phyloP scores from a whole-genome alignment of 2,888 invertebrate species.

The Allacma fusca region DNA sequence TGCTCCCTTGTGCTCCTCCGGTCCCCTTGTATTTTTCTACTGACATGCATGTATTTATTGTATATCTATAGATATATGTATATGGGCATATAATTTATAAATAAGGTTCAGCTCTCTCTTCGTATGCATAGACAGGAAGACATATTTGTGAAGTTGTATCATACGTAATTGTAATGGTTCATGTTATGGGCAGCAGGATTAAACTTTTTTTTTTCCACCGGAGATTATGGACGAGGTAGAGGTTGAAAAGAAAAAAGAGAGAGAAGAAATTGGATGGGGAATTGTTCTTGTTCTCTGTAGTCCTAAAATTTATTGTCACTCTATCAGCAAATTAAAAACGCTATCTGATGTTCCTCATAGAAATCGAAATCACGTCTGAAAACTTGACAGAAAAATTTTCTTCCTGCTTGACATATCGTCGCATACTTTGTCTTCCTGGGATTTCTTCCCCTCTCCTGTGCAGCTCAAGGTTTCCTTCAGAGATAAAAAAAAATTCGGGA shows the following conservation, averaged over 20 bases:
- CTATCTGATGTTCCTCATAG: constrained; percentile 44
- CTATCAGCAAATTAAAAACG: constrained; percentile 47
- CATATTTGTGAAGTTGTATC: neutral
- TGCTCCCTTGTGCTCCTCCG: no score
- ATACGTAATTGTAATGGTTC: constrained; percentile 3
- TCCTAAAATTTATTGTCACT: constrained; percentile 50
- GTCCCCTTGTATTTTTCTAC: no score
- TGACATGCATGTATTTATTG: no score
- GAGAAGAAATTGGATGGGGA: constrained; percentile 24
- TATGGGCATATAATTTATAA: no score
- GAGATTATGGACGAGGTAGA: no score
- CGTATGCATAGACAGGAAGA: neutral
- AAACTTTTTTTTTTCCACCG: constrained; percentile 9
- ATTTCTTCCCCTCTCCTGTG: neutral
- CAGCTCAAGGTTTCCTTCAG: neutral
- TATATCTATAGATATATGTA: no score
- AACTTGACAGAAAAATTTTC: constrained; percentile 38
- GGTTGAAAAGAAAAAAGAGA: no score
- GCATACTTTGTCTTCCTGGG: constrained; percentile 3
- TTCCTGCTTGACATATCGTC: constrained; percentile 39
- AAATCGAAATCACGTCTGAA: constrained; percentile 44
- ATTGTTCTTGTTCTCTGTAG: constrained; percentile 28
- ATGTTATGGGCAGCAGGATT: neutral
- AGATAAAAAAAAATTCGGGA: no score
- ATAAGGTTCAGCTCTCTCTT: no score